Evolutionary conservation across 2,113 vertebrate species (phyloP).

Genomic region (Lagenorhynchus albirostris): DNA sequence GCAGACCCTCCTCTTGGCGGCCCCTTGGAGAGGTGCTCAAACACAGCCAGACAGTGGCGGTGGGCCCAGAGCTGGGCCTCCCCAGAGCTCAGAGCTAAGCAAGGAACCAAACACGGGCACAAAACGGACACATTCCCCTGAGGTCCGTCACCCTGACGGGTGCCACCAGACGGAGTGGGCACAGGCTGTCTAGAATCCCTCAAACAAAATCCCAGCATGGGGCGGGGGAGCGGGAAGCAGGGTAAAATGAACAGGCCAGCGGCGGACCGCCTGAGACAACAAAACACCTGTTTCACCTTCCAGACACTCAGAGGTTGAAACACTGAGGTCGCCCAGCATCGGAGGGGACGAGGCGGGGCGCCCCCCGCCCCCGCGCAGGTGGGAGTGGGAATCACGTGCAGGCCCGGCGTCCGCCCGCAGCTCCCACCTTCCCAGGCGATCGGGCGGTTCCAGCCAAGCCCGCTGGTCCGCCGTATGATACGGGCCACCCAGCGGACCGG

Average conservation of each 20-base stretch:
- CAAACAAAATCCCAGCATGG: not conserved
- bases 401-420: not conserved
- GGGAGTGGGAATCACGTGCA: not conserved
- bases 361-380: not conserved
- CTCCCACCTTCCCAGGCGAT: not conserved
- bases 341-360: no score
- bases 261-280: not conserved
- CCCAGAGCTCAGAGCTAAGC: not conserved
- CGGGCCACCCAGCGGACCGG: not conserved
- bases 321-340: no score
- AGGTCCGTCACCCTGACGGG: not conserved
- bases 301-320: not conserved
- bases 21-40: not conserved
- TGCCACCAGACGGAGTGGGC: not conserved
- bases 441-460: no score
- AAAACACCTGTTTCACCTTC: not conserved
- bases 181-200: not conserved
- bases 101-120: not conserved
- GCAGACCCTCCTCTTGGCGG: not conserved
- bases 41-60: not conserved
- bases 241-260: not conserved
- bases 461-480: no score
- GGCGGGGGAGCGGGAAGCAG: accelerated
- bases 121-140: not conserved
- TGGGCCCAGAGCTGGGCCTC: not conserved